Evolutionary conservation across 2,113 vertebrate genomes (phyloP).

Genomic region (Oreocharis arfaki): DNA sequence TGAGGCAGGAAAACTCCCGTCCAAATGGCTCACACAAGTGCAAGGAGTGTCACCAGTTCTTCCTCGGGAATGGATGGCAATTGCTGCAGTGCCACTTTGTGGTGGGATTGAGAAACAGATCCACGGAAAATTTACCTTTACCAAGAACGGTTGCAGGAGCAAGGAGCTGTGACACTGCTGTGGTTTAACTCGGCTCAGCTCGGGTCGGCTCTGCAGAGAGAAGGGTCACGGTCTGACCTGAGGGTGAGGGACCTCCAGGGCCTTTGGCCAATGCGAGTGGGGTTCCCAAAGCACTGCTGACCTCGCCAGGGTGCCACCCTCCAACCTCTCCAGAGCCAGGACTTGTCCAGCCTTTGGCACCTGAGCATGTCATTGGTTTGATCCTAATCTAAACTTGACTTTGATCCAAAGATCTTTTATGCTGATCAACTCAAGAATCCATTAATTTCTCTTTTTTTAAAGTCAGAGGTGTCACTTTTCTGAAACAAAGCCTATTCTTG

Average conservation of each 20-base stretch:
- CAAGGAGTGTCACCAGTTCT: neutral
- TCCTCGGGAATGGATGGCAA: neutral
- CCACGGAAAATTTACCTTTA: fast-evolving
- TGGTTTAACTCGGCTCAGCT: neutral
- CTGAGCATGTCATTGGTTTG: neutral
- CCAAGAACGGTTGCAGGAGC: fast-evolving
- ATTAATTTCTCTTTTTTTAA: neutral
- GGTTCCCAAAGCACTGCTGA: neutral
- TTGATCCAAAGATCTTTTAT: neutral
- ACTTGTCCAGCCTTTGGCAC: neutral
- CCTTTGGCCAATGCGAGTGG: neutral
- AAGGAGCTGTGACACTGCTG: neutral
- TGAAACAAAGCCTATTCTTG: neutral
- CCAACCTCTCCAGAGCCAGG: fast-evolving
- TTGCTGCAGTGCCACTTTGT: slow-evolving; percentile 57
- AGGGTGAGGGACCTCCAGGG: neutral
- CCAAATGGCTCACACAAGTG: neutral
- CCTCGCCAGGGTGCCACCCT: too few relatives aligned
- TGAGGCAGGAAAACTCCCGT: neutral
- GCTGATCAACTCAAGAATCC: neutral
- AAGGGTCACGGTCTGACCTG: neutral
- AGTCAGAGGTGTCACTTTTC: neutral
- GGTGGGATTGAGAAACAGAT: neutral
- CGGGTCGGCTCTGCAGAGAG: fast-evolving
- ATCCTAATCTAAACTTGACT: neutral